Percentiles rank a stretch among this genome's conserved stretches.
phyloP scores from a whole-genome alignment of 2,113 vertebrate species.

The Halcyon senegalensis region DNA sequence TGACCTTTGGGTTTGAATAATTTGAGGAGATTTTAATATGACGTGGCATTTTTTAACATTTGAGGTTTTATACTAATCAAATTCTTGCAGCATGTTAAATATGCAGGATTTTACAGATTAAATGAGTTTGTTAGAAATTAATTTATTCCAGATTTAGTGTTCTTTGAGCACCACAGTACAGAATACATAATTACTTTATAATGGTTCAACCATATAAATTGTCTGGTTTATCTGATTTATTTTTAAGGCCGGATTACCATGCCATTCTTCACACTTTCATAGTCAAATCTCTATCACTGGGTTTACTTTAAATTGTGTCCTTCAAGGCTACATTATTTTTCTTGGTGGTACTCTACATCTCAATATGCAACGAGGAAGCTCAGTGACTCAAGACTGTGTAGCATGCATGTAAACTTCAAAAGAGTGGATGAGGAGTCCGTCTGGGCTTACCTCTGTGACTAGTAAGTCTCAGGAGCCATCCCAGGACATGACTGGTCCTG shows the following conservation, averaged over 20 bases:
- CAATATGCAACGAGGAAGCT: neutral
- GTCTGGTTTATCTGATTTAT: neutral
- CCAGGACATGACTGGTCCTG: neutral
- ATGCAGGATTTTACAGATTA: constrained; percentile 15
- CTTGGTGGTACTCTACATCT: neutral
- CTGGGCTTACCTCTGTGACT: neutral
- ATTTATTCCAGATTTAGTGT: neutral
- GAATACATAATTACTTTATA: neutral
- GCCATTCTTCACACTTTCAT: neutral
- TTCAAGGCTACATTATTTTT: neutral
- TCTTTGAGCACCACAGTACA: neutral
- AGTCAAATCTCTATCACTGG: neutral
- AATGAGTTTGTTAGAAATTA: constrained; percentile 16
- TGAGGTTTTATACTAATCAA: constrained; percentile 10
- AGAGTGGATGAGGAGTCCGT: neutral
- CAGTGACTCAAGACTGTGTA: neutral
- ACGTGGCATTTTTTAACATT: constrained; percentile 51
- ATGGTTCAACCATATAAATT: neutral
- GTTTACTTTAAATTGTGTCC: neutral
- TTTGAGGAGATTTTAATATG: constrained; percentile 33
- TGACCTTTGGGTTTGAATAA: constrained; percentile 58
- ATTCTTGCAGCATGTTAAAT: neutral
- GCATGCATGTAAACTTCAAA: neutral
- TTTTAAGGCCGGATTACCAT: neutral
- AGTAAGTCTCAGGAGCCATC: neutral